Base-by-base conservation (phyloP, 2,888 invertebrate genomes). In the Acrobasis repandana region DNA sequence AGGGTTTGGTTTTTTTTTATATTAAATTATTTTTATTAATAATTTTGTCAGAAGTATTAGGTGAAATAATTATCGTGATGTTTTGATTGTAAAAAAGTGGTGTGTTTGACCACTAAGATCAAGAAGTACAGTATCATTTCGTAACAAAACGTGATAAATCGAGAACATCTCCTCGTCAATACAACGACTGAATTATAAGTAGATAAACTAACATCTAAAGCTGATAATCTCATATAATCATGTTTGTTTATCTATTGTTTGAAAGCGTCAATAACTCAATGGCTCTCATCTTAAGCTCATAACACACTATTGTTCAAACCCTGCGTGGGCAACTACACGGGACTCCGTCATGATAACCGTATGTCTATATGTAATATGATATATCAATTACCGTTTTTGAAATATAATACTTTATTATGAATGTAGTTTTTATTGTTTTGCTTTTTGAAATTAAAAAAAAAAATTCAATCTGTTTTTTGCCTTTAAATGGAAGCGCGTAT, bases 181-280 rank as follows among this genome's bases (percentile, higher is more conserved):
- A 50, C 50, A 11, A 10, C 18, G 38, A 38, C 36, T 38, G 16
- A 11, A 52, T 20, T 38, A 10, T 38, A 54, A 18, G 28, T 9
- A 38, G 54, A 54, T 43, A 54, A 38, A 43, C 54, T 9, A 38
- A 50, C 50, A 50, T 50, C 50, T 28, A 11, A 54, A 54, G 38
- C 54, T 38, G 54, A 54, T 54, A 54, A 54, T 54, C 52, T 38
- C 16, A 28, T 34, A 52, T 38, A 11, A 54, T 54, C 54, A 14
- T 54, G 54, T 54, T 54, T 54, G 54, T 54, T 54, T 54, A 54
- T 54, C 54, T 18, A 54, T 54, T 54, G 38, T 54, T 54, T 18
- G 52, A 54, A 38, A 38, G 54, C 54, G 54, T 54, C 54, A 54
- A 54, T 54, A 54, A 54, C 16, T 38, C 38, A 54, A 11, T 43